Conservation (phyloP, 2,888 invertebrate genomes). For the Apomyelois bistriatella region DNA sequence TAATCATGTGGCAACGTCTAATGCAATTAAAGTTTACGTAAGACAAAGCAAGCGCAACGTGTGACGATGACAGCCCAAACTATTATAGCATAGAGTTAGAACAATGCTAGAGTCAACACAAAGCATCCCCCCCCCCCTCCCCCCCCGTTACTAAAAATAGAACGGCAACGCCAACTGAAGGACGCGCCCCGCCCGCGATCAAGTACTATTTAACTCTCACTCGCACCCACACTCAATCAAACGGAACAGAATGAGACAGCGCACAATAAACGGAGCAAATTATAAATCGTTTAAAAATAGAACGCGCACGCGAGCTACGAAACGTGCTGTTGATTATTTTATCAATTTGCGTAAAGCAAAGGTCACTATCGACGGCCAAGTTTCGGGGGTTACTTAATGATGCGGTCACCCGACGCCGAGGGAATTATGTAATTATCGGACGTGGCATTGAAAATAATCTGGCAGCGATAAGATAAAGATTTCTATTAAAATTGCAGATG, state of each 20-base stretch:
- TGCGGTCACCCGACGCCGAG: background rate
- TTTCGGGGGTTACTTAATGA: background rate
- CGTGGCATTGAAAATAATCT: background rate
- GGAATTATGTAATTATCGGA: background rate
- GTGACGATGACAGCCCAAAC: background rate
- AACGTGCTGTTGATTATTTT: constrained; percentile 42
- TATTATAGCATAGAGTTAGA: constrained; percentile 21
- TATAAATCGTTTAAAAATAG: constrained; percentile 61
- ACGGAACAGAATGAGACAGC: constrained; percentile 32
- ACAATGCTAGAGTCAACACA: constrained; percentile 41
- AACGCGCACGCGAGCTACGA: constrained; percentile 58
- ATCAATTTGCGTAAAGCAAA: constrained; percentile 37
- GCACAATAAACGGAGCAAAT: constrained; percentile 42
- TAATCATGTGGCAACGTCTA: too few species aligned
- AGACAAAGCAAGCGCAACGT: background rate
- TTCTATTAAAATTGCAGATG: too few species aligned
- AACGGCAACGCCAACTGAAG: constrained; percentile 62
- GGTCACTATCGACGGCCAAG: constrained; percentile 3
- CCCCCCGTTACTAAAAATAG: constrained; percentile 42
- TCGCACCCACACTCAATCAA: constrained; percentile 25
- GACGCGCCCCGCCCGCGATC: constrained; percentile 47
- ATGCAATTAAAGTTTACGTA: background rate
- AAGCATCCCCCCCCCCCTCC: constrained; percentile 29
- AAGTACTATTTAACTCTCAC: constrained; percentile 30
- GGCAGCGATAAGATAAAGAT: too few species aligned